These are phyloP conservation scores for Sisyra nigra DNA, from an alignment of 2,888 invertebrate species.

Conservation along the genomic window DNA sequence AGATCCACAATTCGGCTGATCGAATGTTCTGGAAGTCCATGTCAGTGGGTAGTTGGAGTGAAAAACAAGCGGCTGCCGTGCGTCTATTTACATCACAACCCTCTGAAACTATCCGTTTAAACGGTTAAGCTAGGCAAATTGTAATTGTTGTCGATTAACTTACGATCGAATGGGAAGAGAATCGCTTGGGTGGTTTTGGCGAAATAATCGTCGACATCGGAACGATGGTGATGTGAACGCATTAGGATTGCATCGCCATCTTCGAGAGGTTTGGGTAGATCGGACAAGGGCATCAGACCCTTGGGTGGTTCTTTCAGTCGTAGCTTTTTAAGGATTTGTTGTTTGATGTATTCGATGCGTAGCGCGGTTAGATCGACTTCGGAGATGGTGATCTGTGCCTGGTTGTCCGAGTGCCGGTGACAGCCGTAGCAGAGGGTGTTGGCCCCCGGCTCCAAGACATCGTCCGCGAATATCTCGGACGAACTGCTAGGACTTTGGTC, in stretches of 20 bases:
- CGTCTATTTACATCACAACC: conserved; percentile 31
- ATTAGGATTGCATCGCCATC: conserved; percentile 49
- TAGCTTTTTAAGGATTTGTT: conserved; percentile 68
- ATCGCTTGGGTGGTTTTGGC: conserved; percentile 73
- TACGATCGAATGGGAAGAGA: conserved; percentile 65
- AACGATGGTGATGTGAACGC: conserved; percentile 29
- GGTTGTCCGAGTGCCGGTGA: conserved; percentile 1
- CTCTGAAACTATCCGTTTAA: conserved; percentile 29
- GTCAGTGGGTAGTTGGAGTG: conserved; percentile 61
- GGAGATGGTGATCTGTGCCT: conserved; percentile 14
- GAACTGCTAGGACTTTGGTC: not conserved
- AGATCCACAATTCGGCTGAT: conserved; percentile 67
- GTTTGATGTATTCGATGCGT: conserved; percentile 66
- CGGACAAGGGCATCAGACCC: conserved; percentile 40
- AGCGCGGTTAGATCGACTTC: conserved; percentile 48
- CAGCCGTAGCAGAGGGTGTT: conserved; percentile 6
- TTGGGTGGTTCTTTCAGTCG: conserved; percentile 58
- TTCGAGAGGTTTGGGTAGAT: conserved; percentile 59
- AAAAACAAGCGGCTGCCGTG: conserved; percentile 55
- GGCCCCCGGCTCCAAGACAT: not conserved
- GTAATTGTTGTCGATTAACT: no score
- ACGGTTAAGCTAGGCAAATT: no score
- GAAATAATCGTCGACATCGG: conserved; percentile 58
- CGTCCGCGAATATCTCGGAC: conserved; percentile 1
- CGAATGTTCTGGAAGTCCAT: conserved; percentile 58